Evolutionary conservation across 1,140 invertebrate genomes (phyloP).

Genomic region (Hylaeus anthracinus): DNA sequence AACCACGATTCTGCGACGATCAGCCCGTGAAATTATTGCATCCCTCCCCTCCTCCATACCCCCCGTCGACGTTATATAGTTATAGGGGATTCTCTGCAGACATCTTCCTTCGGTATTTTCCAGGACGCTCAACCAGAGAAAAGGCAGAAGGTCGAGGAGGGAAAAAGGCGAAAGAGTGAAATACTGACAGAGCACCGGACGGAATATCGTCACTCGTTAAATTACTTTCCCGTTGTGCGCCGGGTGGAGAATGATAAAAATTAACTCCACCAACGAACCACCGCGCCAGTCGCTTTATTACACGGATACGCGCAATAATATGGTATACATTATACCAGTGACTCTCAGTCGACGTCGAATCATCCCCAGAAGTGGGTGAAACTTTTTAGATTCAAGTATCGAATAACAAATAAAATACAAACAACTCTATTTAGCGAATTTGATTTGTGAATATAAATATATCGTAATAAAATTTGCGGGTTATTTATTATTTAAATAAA

Average conservation of each 20-base stretch:
- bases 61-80: conserved; percentile 35
- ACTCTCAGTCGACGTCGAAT: no score
- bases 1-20: conserved; percentile 59
- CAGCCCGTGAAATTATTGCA: conserved; percentile 65
- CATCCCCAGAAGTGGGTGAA: no score
- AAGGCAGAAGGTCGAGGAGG: conserved; percentile 38
- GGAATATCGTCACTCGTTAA: conserved; percentile 61
- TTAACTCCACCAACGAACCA: conserved; percentile 34
- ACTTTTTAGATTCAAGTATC: no score
- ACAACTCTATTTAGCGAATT: no score
- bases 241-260: conserved; percentile 41
- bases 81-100: conserved; percentile 21
- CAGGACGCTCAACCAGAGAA: conserved; percentile 34
- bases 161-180: conserved; percentile 7
- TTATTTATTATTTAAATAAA: no score
- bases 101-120: conserved; percentile 48
- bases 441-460: no score
- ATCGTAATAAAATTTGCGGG: no score
- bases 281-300: conserved; percentile 19
- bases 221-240: conserved; percentile 43
- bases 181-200: conserved; percentile 42
- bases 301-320: conserved; percentile 11
- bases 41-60: background rate
- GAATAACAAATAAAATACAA: no score
- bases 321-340: conserved; percentile 9